Base-by-base conservation (phyloP, 2,888 invertebrate species). In the Merodon equestris region DNA sequence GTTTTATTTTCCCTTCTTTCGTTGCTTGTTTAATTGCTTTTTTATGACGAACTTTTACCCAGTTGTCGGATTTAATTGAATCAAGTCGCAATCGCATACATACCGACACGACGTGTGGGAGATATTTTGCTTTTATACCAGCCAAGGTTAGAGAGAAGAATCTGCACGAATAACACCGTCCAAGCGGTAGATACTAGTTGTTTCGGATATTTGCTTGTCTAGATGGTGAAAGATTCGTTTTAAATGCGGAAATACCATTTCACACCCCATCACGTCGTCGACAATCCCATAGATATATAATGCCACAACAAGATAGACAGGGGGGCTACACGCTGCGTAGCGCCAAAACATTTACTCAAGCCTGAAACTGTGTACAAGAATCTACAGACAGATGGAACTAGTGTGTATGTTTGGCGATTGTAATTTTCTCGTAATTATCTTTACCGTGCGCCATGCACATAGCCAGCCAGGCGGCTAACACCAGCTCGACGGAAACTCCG, bases 381-480 rank as follows among this genome's bases (percentile, higher is more conserved):
- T n/a, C n/a, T n/a, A 27, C 27, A 27, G 27, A 74, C 77, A 79
- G 77, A 79, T 79, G 58, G 56, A 50, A 51, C 13, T 73, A 51
- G 68, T 74, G 74, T 74, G 68, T 74, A 68, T 79, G 74, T 74
- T 68, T 74, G 68, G 68, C 68, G 74, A 79, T 74, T 74, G 74
- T 79, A 79, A 79, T 79, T 79, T 79, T 74, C 79, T 79, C 68
- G 79, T 79, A 79, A 79, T 79, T 79, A 79, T 79, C 74, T 79
- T 27, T 48, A 63, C 14, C 9, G 74, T 74, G 63, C 68, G 64
- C 74, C 63, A 57, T 13, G 64, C 47, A 36, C 56, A 45, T 19
- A 14, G 40, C 40, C 40, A 40, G 12, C 53, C 27, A 27, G 27
- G 3, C 27, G 7, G 27, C 27, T 27, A 27, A 14, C 60, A 50